phyloP scores from a whole-genome alignment of 2,797 vertebrate genomes.

The Diceros bicornis region DNA sequence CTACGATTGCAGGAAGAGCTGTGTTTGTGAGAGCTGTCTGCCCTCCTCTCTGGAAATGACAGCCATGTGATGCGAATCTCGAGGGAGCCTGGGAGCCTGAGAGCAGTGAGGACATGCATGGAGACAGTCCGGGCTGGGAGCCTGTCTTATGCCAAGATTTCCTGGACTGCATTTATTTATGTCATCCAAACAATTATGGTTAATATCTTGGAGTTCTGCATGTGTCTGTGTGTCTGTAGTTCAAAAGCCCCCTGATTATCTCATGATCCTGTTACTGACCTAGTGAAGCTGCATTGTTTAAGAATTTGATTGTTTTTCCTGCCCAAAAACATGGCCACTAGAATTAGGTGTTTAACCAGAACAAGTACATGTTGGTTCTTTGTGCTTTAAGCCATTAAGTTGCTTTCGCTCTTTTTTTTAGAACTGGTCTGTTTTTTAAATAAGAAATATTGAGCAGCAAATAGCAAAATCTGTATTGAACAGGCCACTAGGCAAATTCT shows the following conservation, averaged over 20 bases:
- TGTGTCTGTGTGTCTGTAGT: background rate
- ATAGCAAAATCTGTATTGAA: background rate
- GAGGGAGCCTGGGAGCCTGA: background rate
- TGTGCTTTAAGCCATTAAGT: slow-evolving; percentile 10
- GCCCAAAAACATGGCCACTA: background rate
- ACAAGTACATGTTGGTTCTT: background rate
- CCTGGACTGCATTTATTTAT: background rate
- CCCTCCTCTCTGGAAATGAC: background rate
- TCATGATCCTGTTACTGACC: background rate
- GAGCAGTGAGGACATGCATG: background rate
- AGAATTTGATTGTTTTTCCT: background rate
- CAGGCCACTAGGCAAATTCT: background rate
- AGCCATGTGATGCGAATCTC: background rate
- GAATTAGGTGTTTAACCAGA: slow-evolving; percentile 1
- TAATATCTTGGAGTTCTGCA: background rate
- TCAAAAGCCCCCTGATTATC: background rate
- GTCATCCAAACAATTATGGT: background rate
- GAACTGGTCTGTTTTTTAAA: background rate
- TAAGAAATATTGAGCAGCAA: background rate
- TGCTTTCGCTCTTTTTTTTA: background rate
- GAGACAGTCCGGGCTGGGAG: background rate
- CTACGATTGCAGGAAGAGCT: background rate
- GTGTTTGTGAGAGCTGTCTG: background rate
- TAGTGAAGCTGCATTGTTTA: background rate
- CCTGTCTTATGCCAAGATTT: background rate